Percentiles rank a stretch among this genome's conserved stretches.
Evolutionary conservation across 2,113 vertebrate species (phyloP).

Genomic region (Gnathonemus longibarbis): DNA sequence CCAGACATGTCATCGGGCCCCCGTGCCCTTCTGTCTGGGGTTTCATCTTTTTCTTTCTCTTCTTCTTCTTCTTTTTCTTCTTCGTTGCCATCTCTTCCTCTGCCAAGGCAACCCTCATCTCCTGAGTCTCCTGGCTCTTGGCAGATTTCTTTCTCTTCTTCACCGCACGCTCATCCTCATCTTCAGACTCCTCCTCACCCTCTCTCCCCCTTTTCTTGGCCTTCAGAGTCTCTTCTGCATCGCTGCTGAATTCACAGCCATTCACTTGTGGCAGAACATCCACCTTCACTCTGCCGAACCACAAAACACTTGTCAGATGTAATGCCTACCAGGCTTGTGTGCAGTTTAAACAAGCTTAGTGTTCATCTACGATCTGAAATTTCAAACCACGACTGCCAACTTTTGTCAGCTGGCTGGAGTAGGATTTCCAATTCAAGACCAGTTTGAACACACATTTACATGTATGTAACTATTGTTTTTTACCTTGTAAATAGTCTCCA

Average conservation of each 20-base stretch:
- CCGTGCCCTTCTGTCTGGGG: background rate
- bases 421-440: too few species aligned
- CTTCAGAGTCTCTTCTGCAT: background rate
- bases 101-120: background rate
- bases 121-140: background rate
- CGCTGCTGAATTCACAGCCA: slow-evolving; percentile 9
- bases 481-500: too few species aligned
- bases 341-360: background rate
- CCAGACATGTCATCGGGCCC: background rate
- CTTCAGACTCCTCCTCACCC: slow-evolving; percentile 18
- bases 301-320: background rate
- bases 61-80: slow-evolving; percentile 38
- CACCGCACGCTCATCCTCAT: slow-evolving; percentile 14
- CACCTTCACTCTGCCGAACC: slow-evolving; percentile 57
- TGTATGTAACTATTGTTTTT: too few species aligned
- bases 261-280: slow-evolving; percentile 34
- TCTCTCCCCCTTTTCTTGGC: slow-evolving; percentile 43
- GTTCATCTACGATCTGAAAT: background rate
- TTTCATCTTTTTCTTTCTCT: slow-evolving; percentile 29
- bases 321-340: background rate
- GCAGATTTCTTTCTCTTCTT: slow-evolving; percentile 41
- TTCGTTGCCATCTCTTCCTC: background rate
- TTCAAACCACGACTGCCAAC: background rate
- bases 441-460: too few species aligned
- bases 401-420: too few species aligned